Evolutionary conservation across 92 coral and sea anemone species (phyloP), one percentile per base, ranked within the genome.

Genomic region (Phenganax subtilis): DNA sequence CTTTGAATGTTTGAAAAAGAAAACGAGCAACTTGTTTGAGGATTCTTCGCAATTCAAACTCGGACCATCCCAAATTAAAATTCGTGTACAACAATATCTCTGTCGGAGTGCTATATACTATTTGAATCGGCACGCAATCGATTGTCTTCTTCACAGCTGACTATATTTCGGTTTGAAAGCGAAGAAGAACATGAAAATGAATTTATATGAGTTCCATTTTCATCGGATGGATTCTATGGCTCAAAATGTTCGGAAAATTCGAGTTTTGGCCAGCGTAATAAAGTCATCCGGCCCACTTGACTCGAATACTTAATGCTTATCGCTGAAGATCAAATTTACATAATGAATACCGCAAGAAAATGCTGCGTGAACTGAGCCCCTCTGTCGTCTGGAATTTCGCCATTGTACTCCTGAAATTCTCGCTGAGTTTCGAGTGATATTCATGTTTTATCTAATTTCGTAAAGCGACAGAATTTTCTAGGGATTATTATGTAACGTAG

Each of bases 11-110:
- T 29, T 68, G 31, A 0, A 25, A 10, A 25, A 51, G 11, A 68
- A 68, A 68, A 68, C 54, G 31, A 0, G 10, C 73, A 0, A 7
- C 14, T 53, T 51, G 7, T 14, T 0, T 9, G n/a, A n/a, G 12
- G 73, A 68, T 30, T 61, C 14, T 51, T 37, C 51, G 52, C 73
- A 68, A 68, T 68, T 68, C 77, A 64, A 62, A 64, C 83, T 27
- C 83, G 83, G 83, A 56, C 83, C 74, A 79, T 79, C 83, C 83
- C 83, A 79, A 79, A 79, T 79, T 67, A 25, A 79, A 79, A 79
- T 79, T 79, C 83, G 83, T 79, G 20, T 30, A 30, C 67, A 25
- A 31, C 81, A 76, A 76, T 76, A 76, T 76, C 47, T 9, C 51
- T 54, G n/a, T 27, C 80, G 80, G 51, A 59, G 56, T 10, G 60